Conservation (phyloP, 2,888 invertebrate genomes). For the Epirrita christyi region DNA sequence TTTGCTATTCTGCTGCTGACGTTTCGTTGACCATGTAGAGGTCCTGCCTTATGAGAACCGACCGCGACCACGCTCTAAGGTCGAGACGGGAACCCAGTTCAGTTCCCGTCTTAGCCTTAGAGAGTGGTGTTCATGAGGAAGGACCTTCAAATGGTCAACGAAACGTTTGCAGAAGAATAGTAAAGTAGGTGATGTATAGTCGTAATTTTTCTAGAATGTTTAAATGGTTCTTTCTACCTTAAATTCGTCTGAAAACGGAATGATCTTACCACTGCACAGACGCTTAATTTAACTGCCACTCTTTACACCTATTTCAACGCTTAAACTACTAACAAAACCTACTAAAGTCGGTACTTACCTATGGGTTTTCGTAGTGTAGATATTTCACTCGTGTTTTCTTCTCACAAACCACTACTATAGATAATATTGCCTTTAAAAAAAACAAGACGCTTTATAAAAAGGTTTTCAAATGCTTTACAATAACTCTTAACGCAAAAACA, state of each 20-base stretch:
- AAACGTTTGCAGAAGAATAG: no score
- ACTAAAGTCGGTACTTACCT: not conserved
- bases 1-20: no score
- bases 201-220: no score
- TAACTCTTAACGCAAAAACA: not conserved
- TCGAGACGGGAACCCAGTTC: no score
- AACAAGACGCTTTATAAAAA: not conserved
- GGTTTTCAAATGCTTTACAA: not conserved
- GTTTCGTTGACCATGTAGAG: no score
- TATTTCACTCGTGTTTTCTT: not conserved
- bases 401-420: not conserved
- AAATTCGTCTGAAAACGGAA: conserved; percentile 8
- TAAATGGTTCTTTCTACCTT: not conserved
- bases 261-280: conserved; percentile 12
- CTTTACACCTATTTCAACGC: not conserved
- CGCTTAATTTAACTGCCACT: conserved; percentile 26
- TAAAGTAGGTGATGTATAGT: no score
- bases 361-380: not conserved
- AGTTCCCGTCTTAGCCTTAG: no score
- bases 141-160: no score
- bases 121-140: no score
- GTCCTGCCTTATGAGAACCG: no score
- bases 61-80: no score
- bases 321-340: conserved; percentile 1
- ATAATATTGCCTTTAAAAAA: not conserved